These are phyloP conservation scores for Lasioglossum leucozonium DNA, from an alignment of 2,888 invertebrate species.

Conservation along the genomic window DNA sequence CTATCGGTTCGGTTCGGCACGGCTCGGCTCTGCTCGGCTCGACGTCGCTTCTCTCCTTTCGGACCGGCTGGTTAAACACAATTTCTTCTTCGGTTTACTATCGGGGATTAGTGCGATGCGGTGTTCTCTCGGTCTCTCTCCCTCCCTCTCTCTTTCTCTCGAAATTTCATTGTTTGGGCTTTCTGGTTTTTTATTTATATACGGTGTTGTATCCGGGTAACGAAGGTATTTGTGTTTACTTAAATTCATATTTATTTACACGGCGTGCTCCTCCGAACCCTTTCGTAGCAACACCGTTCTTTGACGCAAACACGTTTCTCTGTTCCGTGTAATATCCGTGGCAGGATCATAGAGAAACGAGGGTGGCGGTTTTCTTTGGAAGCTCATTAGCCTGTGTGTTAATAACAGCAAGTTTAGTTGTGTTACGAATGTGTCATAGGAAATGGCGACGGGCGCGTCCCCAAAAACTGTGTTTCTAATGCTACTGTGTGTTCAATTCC, in stretches of 20 bases:
- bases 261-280: background rate
- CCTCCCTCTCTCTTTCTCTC: background rate
- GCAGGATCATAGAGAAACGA: constrained; percentile 27
- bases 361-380: constrained; percentile 2
- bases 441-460: background rate
- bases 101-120: constrained; percentile 17
- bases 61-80: constrained; percentile 25
- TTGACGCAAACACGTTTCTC: constrained; percentile 25
- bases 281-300: constrained; percentile 18
- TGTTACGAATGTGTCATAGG: background rate
- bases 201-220: constrained; percentile 5
- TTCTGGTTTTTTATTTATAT: constrained; percentile 15
- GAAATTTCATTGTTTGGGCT: constrained; percentile 17
- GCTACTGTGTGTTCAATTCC: background rate
- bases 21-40: background rate
- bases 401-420: background rate
- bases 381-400: background rate
- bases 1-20: constrained; percentile 27
- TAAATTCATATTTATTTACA: background rate
- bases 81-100: constrained; percentile 6
- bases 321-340: constrained; percentile 1
- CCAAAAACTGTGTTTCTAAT: background rate
- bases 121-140: background rate
- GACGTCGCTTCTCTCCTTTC: constrained; percentile 25
- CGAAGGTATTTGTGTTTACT: background rate